Evolutionary conservation across 2,888 invertebrate genomes (phyloP), one percentile per base, ranked within the genome.

Genomic region (Drosophila mercatorum): DNA sequence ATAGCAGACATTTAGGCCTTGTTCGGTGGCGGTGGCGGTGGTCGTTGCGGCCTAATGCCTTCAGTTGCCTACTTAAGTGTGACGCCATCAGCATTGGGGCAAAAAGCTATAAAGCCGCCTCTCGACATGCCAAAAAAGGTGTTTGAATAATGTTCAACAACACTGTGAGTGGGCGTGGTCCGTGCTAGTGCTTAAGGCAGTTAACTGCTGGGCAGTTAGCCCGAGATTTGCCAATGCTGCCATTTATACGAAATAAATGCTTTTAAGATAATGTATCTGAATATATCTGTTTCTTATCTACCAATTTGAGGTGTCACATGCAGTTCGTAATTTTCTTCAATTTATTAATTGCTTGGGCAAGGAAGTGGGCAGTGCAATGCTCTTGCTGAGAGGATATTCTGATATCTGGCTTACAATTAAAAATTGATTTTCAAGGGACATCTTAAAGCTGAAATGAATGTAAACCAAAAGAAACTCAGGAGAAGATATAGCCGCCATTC

Each of bases 1-100:
- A 86, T 86, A 89, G 89, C 88, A 74, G 65, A 80, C 88, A 78
- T 63, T 78, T 75, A 49, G 61, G 72, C 75, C 53, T 70, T 76
- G 76, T 60, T 71, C 67, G 52, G 40, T 44, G 36, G 10, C 51
- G 41, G n/a, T 38, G 43, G n/a, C 34, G 52, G 12, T 22, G 44
- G 38, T n/a, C 57, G 31, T 22, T 22, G 31, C 31, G 7, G 41
- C 60, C 36, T 61, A 78, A 69, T 74, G 70, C 17, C 38, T 46
- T 52, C 60, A 55, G 65, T 58, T 68, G 58, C 61, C 71, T 68
- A 71, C 72, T 86, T 81, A 77, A 85, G 75, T 79, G 72, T 68
- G 68, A 69, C 66, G 71, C 68, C 66, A 74, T 69, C 72, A 71
- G 52, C 63, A 63, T 49, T 53, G 40, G 14, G 55, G 73, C 78